Conservation (phyloP, 1,140 invertebrate genomes). For the Hylaeus anthracinus region DNA sequence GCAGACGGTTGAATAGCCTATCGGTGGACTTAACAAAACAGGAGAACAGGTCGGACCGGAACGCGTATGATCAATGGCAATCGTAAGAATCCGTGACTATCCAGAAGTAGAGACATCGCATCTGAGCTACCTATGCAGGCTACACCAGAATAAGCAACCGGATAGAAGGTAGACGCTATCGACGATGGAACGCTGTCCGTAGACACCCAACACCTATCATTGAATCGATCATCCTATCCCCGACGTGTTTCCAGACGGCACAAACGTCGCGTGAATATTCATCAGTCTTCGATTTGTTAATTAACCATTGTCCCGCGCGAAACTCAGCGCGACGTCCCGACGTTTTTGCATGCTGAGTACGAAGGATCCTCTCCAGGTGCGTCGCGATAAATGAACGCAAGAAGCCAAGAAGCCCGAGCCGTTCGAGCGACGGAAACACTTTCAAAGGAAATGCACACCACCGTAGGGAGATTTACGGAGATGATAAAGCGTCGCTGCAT, state of each 20-base stretch:
- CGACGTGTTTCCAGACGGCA: background rate
- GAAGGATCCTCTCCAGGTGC: background rate
- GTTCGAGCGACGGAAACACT: conserved; percentile 21
- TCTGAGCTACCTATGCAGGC: too few species aligned
- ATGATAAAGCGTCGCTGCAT: conserved; percentile 22
- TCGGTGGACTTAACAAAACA: too few species aligned
- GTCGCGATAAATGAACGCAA: conserved; percentile 19
- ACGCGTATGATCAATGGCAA: too few species aligned
- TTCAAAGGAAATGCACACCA: conserved; percentile 25
- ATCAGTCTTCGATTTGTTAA: background rate
- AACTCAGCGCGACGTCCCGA: background rate
- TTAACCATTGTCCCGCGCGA: background rate
- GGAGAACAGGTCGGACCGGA: too few species aligned
- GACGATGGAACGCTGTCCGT: too few species aligned
- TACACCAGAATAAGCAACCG: too few species aligned
- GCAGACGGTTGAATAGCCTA: too few species aligned
- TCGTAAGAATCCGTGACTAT: too few species aligned
- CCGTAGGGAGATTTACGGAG: conserved; percentile 15
- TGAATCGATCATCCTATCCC: background rate
- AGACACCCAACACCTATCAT: background rate
- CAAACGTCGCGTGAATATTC: background rate
- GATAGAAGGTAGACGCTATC: too few species aligned
- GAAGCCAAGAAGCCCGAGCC: background rate
- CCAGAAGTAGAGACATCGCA: too few species aligned
- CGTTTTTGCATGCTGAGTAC: background rate